Evolutionary conservation across 2,113 vertebrate species (phyloP).

Genomic region (Pluvialis apricaria): DNA sequence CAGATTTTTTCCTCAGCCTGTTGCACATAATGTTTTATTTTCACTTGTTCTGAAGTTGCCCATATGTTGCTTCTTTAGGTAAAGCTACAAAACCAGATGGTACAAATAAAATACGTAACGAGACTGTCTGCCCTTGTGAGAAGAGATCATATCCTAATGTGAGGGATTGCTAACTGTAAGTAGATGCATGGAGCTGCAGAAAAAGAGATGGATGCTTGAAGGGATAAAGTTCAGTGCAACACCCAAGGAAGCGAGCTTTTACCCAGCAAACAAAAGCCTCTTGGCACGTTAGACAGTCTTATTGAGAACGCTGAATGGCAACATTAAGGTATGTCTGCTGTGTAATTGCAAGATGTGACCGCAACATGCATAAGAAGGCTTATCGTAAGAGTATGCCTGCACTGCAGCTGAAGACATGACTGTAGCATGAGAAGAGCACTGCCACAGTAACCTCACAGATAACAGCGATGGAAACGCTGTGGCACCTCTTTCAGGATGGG

Average conservation of each 20-base stretch:
- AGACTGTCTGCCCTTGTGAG: neutral
- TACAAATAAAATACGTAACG: neutral
- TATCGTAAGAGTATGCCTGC: neutral
- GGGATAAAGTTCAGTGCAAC: neutral
- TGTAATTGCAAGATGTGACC: neutral
- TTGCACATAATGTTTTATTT: neutral
- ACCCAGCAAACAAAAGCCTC: neutral
- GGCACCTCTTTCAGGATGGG: neutral
- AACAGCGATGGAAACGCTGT: fast-evolving
- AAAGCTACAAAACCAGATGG: neutral
- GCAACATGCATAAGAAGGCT: neutral
- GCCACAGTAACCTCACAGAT: fast-evolving
- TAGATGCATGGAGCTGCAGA: neutral
- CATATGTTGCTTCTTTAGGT: neutral
- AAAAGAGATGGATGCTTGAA: neutral
- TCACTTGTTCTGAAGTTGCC: neutral
- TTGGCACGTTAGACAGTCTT: neutral
- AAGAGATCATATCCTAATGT: neutral
- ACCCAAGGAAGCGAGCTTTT: neutral
- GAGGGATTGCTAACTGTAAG: neutral
- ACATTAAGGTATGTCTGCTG: neutral
- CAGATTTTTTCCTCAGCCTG: neutral
- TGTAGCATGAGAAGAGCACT: neutral
- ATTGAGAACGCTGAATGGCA: neutral
- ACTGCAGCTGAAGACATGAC: neutral